Evolutionary conservation across 2,113 vertebrate genomes (phyloP).

Genomic region (Dasyornis broadbenti): DNA sequence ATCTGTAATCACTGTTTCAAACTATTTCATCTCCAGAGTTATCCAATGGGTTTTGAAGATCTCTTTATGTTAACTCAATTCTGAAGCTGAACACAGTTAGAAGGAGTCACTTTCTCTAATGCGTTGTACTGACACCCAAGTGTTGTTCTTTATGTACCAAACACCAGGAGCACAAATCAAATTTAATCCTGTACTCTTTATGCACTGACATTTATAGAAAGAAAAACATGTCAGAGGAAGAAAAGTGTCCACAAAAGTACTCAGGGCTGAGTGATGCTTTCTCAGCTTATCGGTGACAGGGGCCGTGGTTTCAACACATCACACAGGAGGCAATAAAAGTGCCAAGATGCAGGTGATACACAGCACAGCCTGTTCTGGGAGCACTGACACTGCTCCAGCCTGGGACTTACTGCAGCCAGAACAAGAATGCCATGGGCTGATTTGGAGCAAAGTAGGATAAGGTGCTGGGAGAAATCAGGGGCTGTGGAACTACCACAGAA

Average conservation of each 20-base stretch:
- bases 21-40: background rate
- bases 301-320: background rate
- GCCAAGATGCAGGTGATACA: background rate
- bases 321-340: background rate
- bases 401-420: background rate
- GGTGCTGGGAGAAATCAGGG: background rate
- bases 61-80: background rate
- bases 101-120: background rate
- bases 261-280: background rate
- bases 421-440: rapidly evolving
- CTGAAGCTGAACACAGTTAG: background rate
- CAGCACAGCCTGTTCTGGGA: background rate
- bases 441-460: background rate
- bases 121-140: background rate
- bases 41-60: background rate
- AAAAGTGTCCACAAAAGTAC: background rate
- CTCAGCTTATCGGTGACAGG: background rate
- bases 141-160: background rate
- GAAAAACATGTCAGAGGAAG: background rate
- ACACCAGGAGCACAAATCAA: background rate
- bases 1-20: background rate
- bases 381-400: background rate
- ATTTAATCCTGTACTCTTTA: background rate
- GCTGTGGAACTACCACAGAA: background rate
- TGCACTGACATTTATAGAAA: background rate